Evolutionary conservation across 2,113 vertebrate genomes (phyloP), one percentile per base, ranked within the genome.

Genomic region (Miniopterus natalensis): DNA sequence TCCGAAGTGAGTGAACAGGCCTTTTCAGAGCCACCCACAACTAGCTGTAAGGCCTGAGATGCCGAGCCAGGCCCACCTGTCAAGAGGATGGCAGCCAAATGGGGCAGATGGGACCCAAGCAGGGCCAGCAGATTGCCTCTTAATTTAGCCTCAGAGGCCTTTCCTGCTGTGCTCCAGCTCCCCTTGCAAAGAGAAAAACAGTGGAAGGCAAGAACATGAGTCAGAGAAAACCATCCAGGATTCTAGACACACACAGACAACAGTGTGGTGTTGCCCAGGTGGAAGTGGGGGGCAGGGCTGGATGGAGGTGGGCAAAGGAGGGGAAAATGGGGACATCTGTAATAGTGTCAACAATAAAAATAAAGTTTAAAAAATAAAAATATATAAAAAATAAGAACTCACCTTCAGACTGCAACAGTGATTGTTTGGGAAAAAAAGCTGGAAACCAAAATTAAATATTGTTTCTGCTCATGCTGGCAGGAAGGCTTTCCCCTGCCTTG

Each of bases 81-180:
- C 53, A 10, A n/a, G 66, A 20, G 74, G 51, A 68, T 45, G 36
- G 31, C 3, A 17, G 90, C 86, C 94, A 96, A 96, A 13, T 10
- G 29, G 47, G 77, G 10, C 88, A 97, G 90, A 95, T 97, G 95
- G 70, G 8, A 51, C 51, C 17, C 21, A 86, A 59, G 21, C n/a
- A 17, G 70, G 40, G n/a, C 51, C 63, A 71, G 89, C 10, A 23
- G 53, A 96, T 45, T 88, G 77, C 81, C 51, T 91, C 80, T 92
- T 84, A 49, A 92, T 95, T 95, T 85, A 95, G 73, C 70, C 45
- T 53, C 27, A 1, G 84, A 61, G 75, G 87, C 63, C 42, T 92
- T 47, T 91, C 70, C 40, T 49, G 17, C n/a, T 49, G 77, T 71
- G 3, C 47, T 31, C 8, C 4, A 1, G 27, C 59, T 4, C 23